phyloP scores from a whole-genome alignment of 1,140 invertebrate species.

The Ips typographus region DNA sequence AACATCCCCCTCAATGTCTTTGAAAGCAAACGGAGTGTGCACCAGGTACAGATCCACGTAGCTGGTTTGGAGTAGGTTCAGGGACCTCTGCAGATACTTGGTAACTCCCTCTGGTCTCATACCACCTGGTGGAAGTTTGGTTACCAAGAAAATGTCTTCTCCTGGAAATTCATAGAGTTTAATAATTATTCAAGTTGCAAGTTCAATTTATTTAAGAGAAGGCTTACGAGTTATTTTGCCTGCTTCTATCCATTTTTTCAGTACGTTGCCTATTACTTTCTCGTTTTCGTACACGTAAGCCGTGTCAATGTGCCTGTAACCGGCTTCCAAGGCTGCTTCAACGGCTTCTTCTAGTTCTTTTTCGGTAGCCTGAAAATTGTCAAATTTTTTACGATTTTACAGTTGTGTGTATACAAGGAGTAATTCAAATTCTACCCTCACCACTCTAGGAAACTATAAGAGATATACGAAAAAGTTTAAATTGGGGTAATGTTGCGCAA shows the following conservation, averaged over 20 bases:
- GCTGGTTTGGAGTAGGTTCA: slow-evolving; percentile 70
- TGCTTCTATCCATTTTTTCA: slow-evolving; percentile 72
- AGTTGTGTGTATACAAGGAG: background rate
- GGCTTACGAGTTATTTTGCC: slow-evolving; percentile 62
- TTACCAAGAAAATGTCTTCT: slow-evolving; percentile 79
- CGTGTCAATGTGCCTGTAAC: slow-evolving; percentile 80
- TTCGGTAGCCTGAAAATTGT: slow-evolving; percentile 59
- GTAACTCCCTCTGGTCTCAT: slow-evolving; percentile 67
- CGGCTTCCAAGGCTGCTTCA: slow-evolving; percentile 62
- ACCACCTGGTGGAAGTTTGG: slow-evolving; percentile 67
- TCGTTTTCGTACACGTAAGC: slow-evolving; percentile 83
- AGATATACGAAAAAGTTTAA: too few species aligned
- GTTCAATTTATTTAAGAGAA: background rate
- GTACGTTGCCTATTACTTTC: slow-evolving; percentile 71
- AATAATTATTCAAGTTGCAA: background rate
- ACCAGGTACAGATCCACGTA: slow-evolving; percentile 86
- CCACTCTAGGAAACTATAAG: too few species aligned
- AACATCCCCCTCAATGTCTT: slow-evolving; percentile 54
- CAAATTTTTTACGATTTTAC: background rate
- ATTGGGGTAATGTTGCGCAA: too few species aligned
- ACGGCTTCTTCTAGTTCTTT: slow-evolving; percentile 71
- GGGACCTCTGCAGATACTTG: slow-evolving; percentile 70
- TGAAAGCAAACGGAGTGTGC: slow-evolving; percentile 75
- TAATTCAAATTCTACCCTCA: too few species aligned
- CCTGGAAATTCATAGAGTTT: slow-evolving; percentile 47